A percentile compares a stretch with the other conserved stretches of the same genome.
phyloP scores from a whole-genome alignment of 1,140 invertebrate species.

The Hycleus phaleratus region DNA sequence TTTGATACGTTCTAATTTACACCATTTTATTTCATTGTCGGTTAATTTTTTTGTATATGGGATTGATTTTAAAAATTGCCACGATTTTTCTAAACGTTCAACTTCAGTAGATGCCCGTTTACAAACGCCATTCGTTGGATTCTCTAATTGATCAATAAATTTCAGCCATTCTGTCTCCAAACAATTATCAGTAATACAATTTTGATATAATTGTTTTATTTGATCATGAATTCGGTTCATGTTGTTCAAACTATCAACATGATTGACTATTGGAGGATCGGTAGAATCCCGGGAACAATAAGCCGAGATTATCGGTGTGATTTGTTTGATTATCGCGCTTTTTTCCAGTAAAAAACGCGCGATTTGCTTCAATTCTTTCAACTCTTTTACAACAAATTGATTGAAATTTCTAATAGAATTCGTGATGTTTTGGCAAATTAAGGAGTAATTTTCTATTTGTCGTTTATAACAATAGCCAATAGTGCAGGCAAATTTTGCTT shows the following conservation, averaged over 20 bases:
- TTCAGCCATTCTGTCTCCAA: slow-evolving; percentile 64
- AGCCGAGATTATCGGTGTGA: too few relatives aligned
- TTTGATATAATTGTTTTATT: slow-evolving; percentile 50
- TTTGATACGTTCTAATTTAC: slow-evolving; percentile 75
- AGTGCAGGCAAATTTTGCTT: slow-evolving; percentile 80
- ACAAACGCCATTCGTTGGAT: slow-evolving; percentile 59
- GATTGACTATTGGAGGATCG: too few relatives aligned
- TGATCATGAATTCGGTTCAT: background rate
- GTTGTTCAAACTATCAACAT: too few relatives aligned
- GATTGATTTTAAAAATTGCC: slow-evolving; percentile 84
- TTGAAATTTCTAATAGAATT: slow-evolving; percentile 58
- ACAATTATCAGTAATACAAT: slow-evolving; percentile 48
- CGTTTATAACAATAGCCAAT: slow-evolving; percentile 78
- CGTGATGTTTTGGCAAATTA: slow-evolving; percentile 57
- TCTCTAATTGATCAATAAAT: slow-evolving; percentile 56
- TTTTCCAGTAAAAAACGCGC: slow-evolving; percentile 39
- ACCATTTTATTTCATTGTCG: slow-evolving; percentile 90
- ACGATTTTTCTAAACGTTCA: slow-evolving; percentile 75
- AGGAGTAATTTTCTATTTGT: slow-evolving; percentile 62
- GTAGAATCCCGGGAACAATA: too few relatives aligned
- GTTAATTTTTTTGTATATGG: slow-evolving; percentile 74
- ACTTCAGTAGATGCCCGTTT: slow-evolving; percentile 67
- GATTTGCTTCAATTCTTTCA: slow-evolving; percentile 45
- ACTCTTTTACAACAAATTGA: slow-evolving; percentile 49
- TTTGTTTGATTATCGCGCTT: slow-evolving; percentile 18